Conservation (phyloP, 2,113 vertebrate genomes). For the Ammodytes dubius region DNA sequence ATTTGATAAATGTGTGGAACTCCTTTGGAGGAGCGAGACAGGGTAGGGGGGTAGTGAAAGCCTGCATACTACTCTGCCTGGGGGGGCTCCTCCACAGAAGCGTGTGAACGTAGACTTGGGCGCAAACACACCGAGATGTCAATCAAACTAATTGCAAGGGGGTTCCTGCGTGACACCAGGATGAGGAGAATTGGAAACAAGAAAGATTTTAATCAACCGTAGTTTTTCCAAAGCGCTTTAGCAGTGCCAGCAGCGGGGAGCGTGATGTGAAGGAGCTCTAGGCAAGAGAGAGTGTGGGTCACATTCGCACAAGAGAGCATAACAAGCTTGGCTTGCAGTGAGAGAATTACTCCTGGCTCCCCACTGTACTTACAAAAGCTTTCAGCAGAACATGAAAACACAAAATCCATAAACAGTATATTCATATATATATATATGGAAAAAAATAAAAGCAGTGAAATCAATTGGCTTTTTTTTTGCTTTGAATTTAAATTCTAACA, state of each 20-base stretch:
- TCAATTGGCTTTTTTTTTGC: constrained; percentile 33
- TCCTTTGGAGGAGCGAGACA: not conserved
- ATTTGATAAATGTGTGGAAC: constrained; percentile 20
- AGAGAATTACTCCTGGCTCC: constrained; percentile 7
- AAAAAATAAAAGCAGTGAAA: constrained; percentile 54
- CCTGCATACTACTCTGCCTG: constrained; percentile 23
- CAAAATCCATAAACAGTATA: constrained; percentile 53
- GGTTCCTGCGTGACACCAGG: constrained; percentile 1
- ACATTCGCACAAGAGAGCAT: constrained; percentile 30
- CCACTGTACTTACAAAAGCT: constrained; percentile 17
- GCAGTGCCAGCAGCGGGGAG: not conserved
- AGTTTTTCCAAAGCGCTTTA: constrained; percentile 21
- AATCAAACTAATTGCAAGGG: constrained; percentile 64
- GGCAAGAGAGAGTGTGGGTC: constrained; percentile 37
- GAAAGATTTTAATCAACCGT: constrained; percentile 65
- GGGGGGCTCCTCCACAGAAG: constrained; percentile 51
- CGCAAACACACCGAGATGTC: constrained; percentile 35
- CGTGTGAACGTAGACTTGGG: not conserved
- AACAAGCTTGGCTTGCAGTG: constrained; percentile 46
- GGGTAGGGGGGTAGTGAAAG: constrained; percentile 1
- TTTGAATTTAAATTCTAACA: constrained; percentile 62
- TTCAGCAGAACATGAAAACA: constrained; percentile 78
- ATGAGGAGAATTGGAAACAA: constrained; percentile 56
- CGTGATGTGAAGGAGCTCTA: constrained; percentile 49
- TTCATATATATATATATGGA: constrained; percentile 30